Evolutionary conservation across 1,140 invertebrate genomes (phyloP).

Genomic region (Drosophila tsacasi): DNA sequence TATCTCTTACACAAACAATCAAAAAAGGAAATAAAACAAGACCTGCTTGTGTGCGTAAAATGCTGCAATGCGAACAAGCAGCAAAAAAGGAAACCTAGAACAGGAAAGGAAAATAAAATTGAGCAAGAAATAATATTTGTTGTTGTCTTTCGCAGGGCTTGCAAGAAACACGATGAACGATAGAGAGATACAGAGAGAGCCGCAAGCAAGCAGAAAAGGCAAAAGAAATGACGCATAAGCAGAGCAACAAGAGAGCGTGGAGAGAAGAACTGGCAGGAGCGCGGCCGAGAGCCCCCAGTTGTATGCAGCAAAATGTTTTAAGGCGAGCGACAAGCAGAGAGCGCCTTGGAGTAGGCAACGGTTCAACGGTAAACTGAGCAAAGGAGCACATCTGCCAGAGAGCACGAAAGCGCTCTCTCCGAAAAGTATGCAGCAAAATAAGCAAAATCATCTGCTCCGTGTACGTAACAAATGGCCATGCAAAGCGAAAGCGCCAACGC

Average conservation of each 20-base stretch:
- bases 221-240: conserved; percentile 53
- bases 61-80: conserved; percentile 74
- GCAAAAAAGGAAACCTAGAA: conserved; percentile 28
- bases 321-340: conserved; percentile 1
- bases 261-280: conserved; percentile 7
- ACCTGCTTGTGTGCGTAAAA: conserved; percentile 65
- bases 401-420: conserved; percentile 21
- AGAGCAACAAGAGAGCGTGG: conserved; percentile 6
- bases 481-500: conserved; percentile 61
- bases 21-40: neutral
- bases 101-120: conserved; percentile 52
- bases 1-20: neutral
- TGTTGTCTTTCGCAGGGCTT: conserved; percentile 46
- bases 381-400: neutral
- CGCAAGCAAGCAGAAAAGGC: conserved; percentile 13
- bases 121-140: conserved; percentile 58
- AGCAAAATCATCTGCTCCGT: conserved; percentile 34
- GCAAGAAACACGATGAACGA: conserved; percentile 58
- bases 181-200: conserved; percentile 23
- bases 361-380: neutral
- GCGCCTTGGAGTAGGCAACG: conserved; percentile 14
- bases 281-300: conserved; percentile 9
- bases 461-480: conserved; percentile 73
- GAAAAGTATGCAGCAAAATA: conserved; percentile 58
- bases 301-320: conserved; percentile 53